Evolutionary conservation across 2,888 invertebrate genomes (phyloP), one percentile per base, ranked within the genome.

Genomic region (Metacarcinus magister): DNA sequence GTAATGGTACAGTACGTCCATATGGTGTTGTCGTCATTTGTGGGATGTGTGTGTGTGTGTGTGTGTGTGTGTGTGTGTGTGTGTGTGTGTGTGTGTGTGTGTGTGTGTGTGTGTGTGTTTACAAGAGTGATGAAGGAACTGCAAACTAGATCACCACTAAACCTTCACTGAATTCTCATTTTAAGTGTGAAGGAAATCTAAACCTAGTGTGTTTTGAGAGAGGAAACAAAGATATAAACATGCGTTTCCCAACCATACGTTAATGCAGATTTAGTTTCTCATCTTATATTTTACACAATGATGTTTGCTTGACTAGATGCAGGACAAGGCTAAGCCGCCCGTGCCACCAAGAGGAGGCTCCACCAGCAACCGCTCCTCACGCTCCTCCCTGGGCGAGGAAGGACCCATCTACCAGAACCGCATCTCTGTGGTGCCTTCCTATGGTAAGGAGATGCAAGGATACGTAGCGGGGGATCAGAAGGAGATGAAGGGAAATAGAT

Each of bases 351-450:
- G 97, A 13, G 96, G 95, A 75, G 93, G 95, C 67, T 54, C 95
- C 28, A 89, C 92, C 75, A 96, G 96, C 67, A 95, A 96, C 75
- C 95, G 96, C 7, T 96, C 96, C 10, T 94, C 96, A 2, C 91
- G 92, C 39, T 94, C 96, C 8, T 95, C 96, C 28, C 60, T 95
- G n/a, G 95, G 92, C 46, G 97, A 96, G 16, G 97, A 97, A 67
- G 97, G 97, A n/a, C 97, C 97, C 28, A 97, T 97, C 90, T 97
- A 97, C 94, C 97, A 97, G 75, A 97, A 97, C 94, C 94, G 97
- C 43, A 96, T 97, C 60, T 97, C 97, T 32, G 96, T 97, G 32
- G 96, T 97, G 10, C 97, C 97, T 3, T 96, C 97, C 0, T 96
- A 97, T 67, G 97, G 97, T 97, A 75, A 96, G 75, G 28, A 60